Evolutionary conservation across 2,888 invertebrate genomes (phyloP).

Genomic region (Oscheius sp.): DNA sequence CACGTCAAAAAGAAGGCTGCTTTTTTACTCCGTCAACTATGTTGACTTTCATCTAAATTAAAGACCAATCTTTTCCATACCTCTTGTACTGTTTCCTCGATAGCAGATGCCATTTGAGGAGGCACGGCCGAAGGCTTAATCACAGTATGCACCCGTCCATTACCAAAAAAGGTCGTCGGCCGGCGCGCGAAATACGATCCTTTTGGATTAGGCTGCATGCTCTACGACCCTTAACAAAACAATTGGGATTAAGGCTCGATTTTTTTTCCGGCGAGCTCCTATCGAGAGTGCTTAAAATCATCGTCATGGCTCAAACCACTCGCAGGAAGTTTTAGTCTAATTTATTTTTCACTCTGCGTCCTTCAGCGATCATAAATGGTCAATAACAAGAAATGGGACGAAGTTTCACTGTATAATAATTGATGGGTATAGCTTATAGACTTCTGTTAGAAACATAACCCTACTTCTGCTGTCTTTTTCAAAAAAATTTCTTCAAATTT

Average conservation of each 20-base stretch:
- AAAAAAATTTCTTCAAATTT: background rate
- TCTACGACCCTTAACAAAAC: conserved; percentile 31
- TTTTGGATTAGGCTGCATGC: conserved; percentile 27
- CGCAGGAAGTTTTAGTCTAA: conserved; percentile 11
- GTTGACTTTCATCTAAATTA: no score
- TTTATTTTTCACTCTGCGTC: conserved; percentile 1
- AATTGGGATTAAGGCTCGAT: conserved; percentile 6
- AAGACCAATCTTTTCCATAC: background rate
- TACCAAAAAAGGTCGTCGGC: conserved; percentile 29
- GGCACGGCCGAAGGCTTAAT: conserved; percentile 28
- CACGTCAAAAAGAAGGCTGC: no score
- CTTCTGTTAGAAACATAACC: no score
- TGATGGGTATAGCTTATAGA: no score
- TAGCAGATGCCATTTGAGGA: conserved; percentile 12
- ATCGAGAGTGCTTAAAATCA: no score
- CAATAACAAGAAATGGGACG: background rate
- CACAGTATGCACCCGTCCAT: conserved; percentile 32
- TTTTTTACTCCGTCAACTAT: no score
- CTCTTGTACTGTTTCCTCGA: conserved; percentile 2
- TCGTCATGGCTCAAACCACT: no score
- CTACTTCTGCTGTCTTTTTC: no score
- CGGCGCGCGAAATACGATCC: conserved; percentile 30
- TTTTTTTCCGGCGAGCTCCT: background rate
- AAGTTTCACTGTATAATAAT: background rate
- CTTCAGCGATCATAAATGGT: background rate